Percentiles rank a stretch among this genome's conserved stretches.
Evolutionary conservation across 2,888 invertebrate species (phyloP).

Genomic region (Tillus elongatus): DNA sequence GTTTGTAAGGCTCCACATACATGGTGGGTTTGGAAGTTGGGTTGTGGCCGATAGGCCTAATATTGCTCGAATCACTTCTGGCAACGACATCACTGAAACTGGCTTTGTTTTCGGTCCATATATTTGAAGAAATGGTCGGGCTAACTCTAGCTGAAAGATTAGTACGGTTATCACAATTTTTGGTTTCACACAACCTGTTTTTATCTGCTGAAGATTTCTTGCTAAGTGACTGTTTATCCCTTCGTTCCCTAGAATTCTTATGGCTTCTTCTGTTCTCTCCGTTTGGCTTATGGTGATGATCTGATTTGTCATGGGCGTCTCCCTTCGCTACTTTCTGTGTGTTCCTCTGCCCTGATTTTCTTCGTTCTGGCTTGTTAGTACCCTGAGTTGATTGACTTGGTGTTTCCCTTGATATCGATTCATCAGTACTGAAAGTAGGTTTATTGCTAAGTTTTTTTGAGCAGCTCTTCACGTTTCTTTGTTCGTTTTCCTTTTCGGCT

Average conservation of each 20-base stretch:
- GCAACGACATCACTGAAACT: slow-evolving; percentile 54
- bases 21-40: slow-evolving; percentile 32
- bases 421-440: neutral
- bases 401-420: slow-evolving; percentile 13
- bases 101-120: slow-evolving; percentile 49
- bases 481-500: slow-evolving; percentile 33
- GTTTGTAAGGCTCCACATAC: slow-evolving; percentile 38
- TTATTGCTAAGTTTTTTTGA: slow-evolving; percentile 19
- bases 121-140: slow-evolving; percentile 30
- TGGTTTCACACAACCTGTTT: slow-evolving; percentile 21
- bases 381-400: neutral
- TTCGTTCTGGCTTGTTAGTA: slow-evolving; percentile 3
- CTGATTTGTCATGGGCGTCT: slow-evolving; percentile 8
- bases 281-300: slow-evolving; percentile 14
- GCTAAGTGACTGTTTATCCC: slow-evolving; percentile 29
- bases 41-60: slow-evolving; percentile 20
- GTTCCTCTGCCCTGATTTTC: slow-evolving; percentile 7
- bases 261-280: slow-evolving; percentile 22
- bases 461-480: slow-evolving; percentile 24
- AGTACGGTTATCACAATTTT: slow-evolving; percentile 18
- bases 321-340: slow-evolving; percentile 14
- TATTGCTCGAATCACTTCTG: slow-evolving; percentile 38
- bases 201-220: slow-evolving; percentile 22
- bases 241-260: slow-evolving; percentile 27
- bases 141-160: slow-evolving; percentile 22